Evolutionary conservation across 2,888 invertebrate species (phyloP), one percentile per base, ranked within the genome.

Genomic region (Bombyx huttoni): DNA sequence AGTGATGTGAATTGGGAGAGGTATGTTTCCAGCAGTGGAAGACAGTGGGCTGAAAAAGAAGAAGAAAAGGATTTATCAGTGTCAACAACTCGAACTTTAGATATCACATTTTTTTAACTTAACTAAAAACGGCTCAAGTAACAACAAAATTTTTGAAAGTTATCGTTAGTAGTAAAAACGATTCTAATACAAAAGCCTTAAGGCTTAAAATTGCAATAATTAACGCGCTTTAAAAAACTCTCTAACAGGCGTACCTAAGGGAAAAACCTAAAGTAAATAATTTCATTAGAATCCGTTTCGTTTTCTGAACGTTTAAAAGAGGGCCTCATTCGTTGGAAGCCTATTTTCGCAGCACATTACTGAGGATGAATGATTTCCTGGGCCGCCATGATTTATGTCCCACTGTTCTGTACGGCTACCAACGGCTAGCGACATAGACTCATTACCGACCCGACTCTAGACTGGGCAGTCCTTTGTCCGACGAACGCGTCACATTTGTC

Each of bases 301-400:
- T 35, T 35, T 9, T 35, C 9, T 35, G 35, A 8, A 35, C 40
- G 40, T 40, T 24, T 40, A 40, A 40, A 40, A 70, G 71, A 71
- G 77, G 78, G 72, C 70, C 66, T 63, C 67, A 74, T 69, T 65
- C 68, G 70, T 72, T 81, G 73, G 83, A 84, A 87, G 85, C 81
- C 80, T 82, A 84, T 87, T 86, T 86, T 86, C 82, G 85, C 87
- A 81, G 84, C 81, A 85, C 84, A 86, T 86, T 87, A 87, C 76
- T 58, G 79, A 84, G 84, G 80, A 86, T 86, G 85, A 81, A 88
- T 83, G 86, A 84, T 87, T 88, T 88, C 87, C 87, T 85, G 84
- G 76, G 66, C 72, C 62, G 73, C 73, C 76, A 79, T 87, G 87
- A 87, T 85, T 87, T 83, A 86, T 84, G 69, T 64, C 63, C 66